Evolutionary conservation across 30 jellyfish, hydroid and myxozoan species (phyloP), one percentile per base, ranked within the genome.

Genomic region (Turritopsis rubra): DNA sequence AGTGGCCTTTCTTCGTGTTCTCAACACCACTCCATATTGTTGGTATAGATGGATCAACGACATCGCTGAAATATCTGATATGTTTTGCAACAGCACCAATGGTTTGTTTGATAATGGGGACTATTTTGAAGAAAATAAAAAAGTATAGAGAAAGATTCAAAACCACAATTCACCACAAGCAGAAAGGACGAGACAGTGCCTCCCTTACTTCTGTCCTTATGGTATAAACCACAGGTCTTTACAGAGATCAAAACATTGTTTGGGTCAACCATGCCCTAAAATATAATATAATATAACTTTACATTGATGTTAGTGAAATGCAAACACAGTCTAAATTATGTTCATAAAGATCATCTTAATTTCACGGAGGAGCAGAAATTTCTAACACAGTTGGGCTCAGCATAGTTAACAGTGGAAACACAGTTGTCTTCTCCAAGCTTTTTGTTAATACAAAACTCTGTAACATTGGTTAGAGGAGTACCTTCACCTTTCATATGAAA

Each of bases 1-100:
- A 93, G 68, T 93, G 99, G 16, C 99, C 99, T 52, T 74, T 80
- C 60, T 93, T 96, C 1, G 99, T 93, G 75, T 93, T 93, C 23
- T 80, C 82, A 53, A 89, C 90, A 41, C 96, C 99, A 73, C 79
- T 76, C 53, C 53, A 82, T 70, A 81, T 91, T 20, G 99, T 93
- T 0, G 99, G 99, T n/a, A 93, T 93, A 28, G 53, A 83, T 21
- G 31, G 65, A 54, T 93, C 97, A 0, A 78, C 95, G 28, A 52
- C 90, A 81, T 93, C 99, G 76, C 99, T 93, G 83, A 84, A 93
- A 79, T 87, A 88, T 18, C 65, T 72, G 27, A 93, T 93, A 78
- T 93, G 93, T 71, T 88, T 85, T 28, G 96, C 95, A 26, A 88
- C 88, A 65, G 65, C 71, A 70, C 94, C 96, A 21, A 93, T 79